Base-by-base conservation (phyloP, 64 coral and sea anemone genomes). In the Stylophora pistillata region DNA sequence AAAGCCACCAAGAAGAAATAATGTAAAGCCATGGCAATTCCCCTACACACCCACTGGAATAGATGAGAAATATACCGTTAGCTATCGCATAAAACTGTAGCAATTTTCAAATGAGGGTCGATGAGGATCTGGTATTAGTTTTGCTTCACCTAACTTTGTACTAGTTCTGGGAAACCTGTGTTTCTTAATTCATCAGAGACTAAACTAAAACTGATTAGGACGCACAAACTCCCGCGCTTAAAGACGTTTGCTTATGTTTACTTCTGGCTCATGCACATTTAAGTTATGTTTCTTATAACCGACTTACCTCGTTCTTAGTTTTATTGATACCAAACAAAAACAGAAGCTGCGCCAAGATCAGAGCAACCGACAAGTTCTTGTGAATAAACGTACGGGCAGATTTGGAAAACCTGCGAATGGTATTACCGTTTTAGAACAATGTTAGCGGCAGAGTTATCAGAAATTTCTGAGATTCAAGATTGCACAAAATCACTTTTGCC, bases 1-100 rank as follows among this genome's bases (percentile, higher is more conserved):
- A 95, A 95, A 18, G 94, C 80, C 2, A 95, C 94, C 60, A 95
- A 73, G 73, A 95, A 92, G 5, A 95, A 69, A n/a, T 95, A 95
- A 31, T 95, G 90, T 0, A 92, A 56, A 31, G 90, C 90, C 55
- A 95, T 92, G 31, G 94, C 86, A 9, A 95, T 53, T 10, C 86
- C 74, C 79, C 92, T 95, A 25, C 94, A 92, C 17, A 80, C 78
- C 5, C 92, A 15, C 94, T 95, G 70, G 20, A 73, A 69, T 53
- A 32, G 25, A 68, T 21, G 33, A 57, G 15, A 52, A 12, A 62
- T 29, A 14, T 65, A 53, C 13, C 65, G 5, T 41, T 28, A 20
- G 10, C 10, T 17, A 27, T 10, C 17, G 26, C 58, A 54, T 0
- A 14, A 5, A 78, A 55, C 10, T 77, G 2, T 53, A 34, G 11